phyloP scores from a whole-genome alignment of 2,888 invertebrate genomes.

The Limnephilus marmoratus region DNA sequence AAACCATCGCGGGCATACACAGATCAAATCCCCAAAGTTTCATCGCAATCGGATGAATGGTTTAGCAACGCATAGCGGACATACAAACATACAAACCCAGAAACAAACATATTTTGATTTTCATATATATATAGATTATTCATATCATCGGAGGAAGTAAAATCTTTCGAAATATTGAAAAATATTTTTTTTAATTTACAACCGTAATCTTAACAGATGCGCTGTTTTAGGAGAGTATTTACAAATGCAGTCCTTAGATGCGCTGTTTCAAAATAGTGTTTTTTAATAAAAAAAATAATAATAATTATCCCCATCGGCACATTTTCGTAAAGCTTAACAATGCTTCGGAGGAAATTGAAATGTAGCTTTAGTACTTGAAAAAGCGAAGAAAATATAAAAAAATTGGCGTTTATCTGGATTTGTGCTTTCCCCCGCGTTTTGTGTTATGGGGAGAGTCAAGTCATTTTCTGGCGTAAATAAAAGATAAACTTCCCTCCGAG shows the following conservation, averaged over 20 bases:
- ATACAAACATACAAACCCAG: too few species aligned
- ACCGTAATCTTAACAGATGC: not conserved
- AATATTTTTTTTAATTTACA: not conserved
- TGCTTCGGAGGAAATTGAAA: not conserved
- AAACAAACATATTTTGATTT: too few species aligned
- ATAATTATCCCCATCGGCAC: not conserved
- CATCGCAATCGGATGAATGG: too few species aligned
- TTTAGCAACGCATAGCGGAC: too few species aligned
- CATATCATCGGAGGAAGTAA: not conserved
- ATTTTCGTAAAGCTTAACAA: not conserved
- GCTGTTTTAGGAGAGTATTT: too few species aligned
- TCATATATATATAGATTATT: too few species aligned
- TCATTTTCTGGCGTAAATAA: constrained; percentile 41
- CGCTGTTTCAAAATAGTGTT: not conserved
- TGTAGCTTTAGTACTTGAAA: not conserved
- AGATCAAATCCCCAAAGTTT: too few species aligned
- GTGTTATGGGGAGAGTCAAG: constrained; percentile 3
- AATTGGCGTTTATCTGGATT: not conserved
- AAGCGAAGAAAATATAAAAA: not conserved
- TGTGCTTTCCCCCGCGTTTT: constrained; percentile 14
- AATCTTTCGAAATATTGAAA: not conserved
- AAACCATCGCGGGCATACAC: too few species aligned
- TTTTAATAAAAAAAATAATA: not conserved
- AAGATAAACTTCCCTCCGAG: not conserved
- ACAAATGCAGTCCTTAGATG: not conserved